Base-by-base conservation (phyloP, 2,888 invertebrate genomes). In the Aphidoletes aphidimyza region DNA sequence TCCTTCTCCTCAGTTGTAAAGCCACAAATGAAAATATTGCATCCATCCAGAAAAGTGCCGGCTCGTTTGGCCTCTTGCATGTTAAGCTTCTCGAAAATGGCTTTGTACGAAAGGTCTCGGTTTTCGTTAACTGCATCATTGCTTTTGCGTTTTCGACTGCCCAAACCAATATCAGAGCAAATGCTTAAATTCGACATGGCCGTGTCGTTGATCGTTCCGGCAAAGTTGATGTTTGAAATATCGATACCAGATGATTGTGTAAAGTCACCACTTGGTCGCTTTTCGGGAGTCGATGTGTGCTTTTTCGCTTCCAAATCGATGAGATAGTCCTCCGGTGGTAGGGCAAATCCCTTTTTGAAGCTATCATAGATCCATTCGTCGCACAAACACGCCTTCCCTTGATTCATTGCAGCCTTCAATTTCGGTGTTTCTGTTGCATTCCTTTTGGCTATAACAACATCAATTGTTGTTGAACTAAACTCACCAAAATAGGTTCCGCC, bases 31-130 rank as follows among this genome's bases (percentile, higher is more conserved):
- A 93, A 95, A 69, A 95, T 95, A 90, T 94, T 94, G 88, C 95
- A 96, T 84, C 96, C 96, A 90, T 97, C 96, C 86, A 97, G 92
- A 88, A 95, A 96, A 85, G 93, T 91, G 83, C 95, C 95, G 86
- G 93, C 93, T 88, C 91, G 92, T 88, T 93, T 93, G 8, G 93
- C 92, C 84, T 91, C 90, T 85, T 91, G 92, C 87, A 94, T 89
- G 87, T 94, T 93, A 22, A 93, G 88, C 45, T 87, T 87, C 85
- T 89, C 88, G 22, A 89, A 49, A 19, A 39, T 17, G 9, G 5
- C 2, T 59, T 84, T 84, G 39, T 84, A 84, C 3, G 69, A 30
- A 1, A 69, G 14, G 30, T 69, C 69, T 30, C 11, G 14, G 17
- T 69, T 69, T n/a, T 69, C 69, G 30, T 69, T 69, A 3, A n/a